Evolutionary conservation across 1,140 invertebrate genomes (phyloP), one percentile per base, ranked within the genome.

Genomic region (Brachionus koreanus): DNA sequence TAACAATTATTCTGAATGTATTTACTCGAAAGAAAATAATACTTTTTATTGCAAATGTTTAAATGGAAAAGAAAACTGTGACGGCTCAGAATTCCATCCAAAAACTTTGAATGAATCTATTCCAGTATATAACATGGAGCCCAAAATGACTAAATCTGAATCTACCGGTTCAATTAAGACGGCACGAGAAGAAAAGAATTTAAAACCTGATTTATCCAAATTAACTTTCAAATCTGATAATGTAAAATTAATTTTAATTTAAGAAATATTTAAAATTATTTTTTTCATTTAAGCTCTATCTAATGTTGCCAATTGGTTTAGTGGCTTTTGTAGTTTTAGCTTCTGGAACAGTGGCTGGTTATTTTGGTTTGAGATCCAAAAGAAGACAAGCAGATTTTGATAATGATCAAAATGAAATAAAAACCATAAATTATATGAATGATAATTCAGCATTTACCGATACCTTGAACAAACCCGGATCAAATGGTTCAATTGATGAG

Each of bases 21-120:
- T 79, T 43, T 79, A 79, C 13, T 65, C 61, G 2, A 79, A 61
- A 23, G 49, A 79, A 12, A 79, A 57, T 9, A 65, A 79, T 43
- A 61, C 76, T 16, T 79, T 79, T 42, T 79, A 79, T 61, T 79
- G 76, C 16, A 39, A 16, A 61, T 79, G 76, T 65, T 25, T 79
- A 13, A 79, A 79, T 79, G 76, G 76, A 23, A 29, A 77, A 77
- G 37, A 77, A 19, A n/a, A 35, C 5, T 77, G 74, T 19, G 74
- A 79, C 39, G 49, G 57, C 9, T 43, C 46, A 9, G 43, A 74
- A 19, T 46, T 25, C 12, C 9, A 23, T 13, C 7, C 25, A 10
- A 74, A 46, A 25, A 74, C 29, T 46, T 35, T 10, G 9, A 69
- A 39, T 69, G 35, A 69, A n/a, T 12, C 69, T 9, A 74, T 74